Base-by-base conservation (phyloP, 2,113 vertebrate species). In the Varanus komodoensis region DNA sequence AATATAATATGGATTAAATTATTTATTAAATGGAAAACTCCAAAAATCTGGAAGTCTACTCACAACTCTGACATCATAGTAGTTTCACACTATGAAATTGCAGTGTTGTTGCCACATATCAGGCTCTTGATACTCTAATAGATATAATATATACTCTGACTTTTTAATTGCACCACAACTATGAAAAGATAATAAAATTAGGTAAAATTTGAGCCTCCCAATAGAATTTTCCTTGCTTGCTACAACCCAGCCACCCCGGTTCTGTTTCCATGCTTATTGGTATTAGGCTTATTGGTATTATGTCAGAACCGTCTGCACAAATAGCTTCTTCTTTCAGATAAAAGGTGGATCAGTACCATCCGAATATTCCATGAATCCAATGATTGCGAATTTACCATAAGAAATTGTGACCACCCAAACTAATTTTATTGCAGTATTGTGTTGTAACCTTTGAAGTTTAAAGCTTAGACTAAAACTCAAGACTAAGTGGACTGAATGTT, bases 11-110 rank as follows among this genome's bases (percentile, higher is more conserved):
- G 80, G 68, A 32, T 2, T 2, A 38, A 17, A 84, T 84, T 2
- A 54, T 34, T 12, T 12, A 29, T 52, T 0, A 74, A 71, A 89
- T 23, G 64, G 75, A 57, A 87, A 71, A 85, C 54, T 71, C 34
- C 27, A 1, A 75, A 82, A 82, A 0, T 0, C 82, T 87, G 86
- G 73, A 34, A 80, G 25, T 5, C 82, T 91, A 34, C 44, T 71
- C 84, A 80, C 12, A 93, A 73, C 68, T 14, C 19, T 34, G 91
- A 23, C 61, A 77, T 92, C 90, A 88, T 9, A 92, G 2, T 4
- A 50, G 2, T 1, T 80, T 90, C 75, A 48, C 82, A 34, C 54
- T 48, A 86, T 89, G 89, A 50, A 74, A 89, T 90, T 50, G 64
- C 87, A 84, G 25, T 89, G 25, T 78, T 83, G 67, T 8, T 81